Percentiles rank a stretch among this genome's conserved stretches.
Conservation (phyloP, 1,140 invertebrate genomes). For the Procambarus virginalis region DNA sequence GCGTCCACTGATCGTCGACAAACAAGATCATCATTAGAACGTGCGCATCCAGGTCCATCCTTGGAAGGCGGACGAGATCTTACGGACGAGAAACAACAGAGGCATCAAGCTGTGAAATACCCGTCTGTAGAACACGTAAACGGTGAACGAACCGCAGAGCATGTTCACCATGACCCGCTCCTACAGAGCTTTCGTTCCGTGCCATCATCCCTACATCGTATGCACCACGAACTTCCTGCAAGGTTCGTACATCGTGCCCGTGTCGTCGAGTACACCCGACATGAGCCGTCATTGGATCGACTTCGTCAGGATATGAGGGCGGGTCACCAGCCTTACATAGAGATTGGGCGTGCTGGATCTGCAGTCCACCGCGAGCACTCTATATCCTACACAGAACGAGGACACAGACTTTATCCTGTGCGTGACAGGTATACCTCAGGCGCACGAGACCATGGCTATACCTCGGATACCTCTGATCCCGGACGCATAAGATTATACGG, state of each 20-base stretch:
- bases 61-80: background rate
- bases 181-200: background rate
- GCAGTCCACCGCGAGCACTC: background rate
- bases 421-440: background rate
- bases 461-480: background rate
- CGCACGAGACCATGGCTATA: conserved; percentile 3
- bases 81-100: background rate
- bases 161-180: background rate
- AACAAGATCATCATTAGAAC: background rate
- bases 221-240: background rate
- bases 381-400: background rate
- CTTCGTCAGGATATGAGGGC: background rate
- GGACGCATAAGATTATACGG: conserved; percentile 8
- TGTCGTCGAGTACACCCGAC: conserved; percentile 5
- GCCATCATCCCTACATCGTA: background rate
- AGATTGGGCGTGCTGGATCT: background rate
- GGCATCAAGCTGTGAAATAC: too few species aligned
- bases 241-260: background rate
- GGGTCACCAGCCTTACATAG: background rate
- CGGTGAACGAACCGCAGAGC: background rate
- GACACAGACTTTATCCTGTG: background rate
- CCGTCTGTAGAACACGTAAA: background rate
- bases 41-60: background rate
- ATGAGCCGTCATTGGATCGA: background rate
- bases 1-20: background rate